phyloP scores from a whole-genome alignment of 2,888 invertebrate species.

The Drosophila neutralis region DNA sequence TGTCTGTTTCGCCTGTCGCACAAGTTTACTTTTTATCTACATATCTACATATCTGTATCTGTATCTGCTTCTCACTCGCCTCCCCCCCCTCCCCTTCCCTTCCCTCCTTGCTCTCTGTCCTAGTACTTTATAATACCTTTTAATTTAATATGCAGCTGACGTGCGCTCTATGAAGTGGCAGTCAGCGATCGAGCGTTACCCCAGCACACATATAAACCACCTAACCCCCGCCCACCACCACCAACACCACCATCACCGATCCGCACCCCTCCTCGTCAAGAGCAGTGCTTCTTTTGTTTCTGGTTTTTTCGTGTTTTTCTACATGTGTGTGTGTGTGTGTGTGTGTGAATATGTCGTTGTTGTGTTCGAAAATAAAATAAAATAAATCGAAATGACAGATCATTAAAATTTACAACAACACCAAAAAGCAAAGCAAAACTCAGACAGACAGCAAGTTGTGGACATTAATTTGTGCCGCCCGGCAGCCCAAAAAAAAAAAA shows the following conservation, averaged over 20 bases:
- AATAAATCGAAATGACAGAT: conserved; percentile 85
- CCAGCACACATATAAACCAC: conserved; percentile 1
- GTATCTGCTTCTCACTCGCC: conserved; percentile 1
- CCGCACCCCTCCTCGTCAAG: neutral
- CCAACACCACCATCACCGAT: neutral
- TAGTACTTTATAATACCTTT: conserved; percentile 81
- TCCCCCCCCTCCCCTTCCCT: neutral
- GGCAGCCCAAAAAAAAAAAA: conserved; percentile 11
- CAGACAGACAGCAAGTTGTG: conserved; percentile 63
- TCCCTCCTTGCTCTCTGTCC: conserved; percentile 13
- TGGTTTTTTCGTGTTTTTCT: conserved; percentile 9
- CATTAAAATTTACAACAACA: conserved; percentile 83
- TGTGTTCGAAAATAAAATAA: conserved; percentile 75
- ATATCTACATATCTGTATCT: neutral
- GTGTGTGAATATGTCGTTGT: conserved; percentile 40
- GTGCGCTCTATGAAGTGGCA: conserved; percentile 69
- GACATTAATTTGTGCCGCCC: conserved; percentile 66
- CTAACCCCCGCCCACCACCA: neutral
- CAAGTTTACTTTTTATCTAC: conserved; percentile 43
- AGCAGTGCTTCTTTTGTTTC: conserved; percentile 57
- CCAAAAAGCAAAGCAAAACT: conserved; percentile 36
- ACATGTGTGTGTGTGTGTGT: conserved; percentile 5
- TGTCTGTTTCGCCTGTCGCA: conserved; percentile 31
- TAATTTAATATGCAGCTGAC: conserved; percentile 82
- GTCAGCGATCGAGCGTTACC: conserved; percentile 47